Evolutionary conservation across 1,140 invertebrate species (phyloP), one percentile per base, ranked within the genome.

Genomic region (Chlorops oryzae): DNA sequence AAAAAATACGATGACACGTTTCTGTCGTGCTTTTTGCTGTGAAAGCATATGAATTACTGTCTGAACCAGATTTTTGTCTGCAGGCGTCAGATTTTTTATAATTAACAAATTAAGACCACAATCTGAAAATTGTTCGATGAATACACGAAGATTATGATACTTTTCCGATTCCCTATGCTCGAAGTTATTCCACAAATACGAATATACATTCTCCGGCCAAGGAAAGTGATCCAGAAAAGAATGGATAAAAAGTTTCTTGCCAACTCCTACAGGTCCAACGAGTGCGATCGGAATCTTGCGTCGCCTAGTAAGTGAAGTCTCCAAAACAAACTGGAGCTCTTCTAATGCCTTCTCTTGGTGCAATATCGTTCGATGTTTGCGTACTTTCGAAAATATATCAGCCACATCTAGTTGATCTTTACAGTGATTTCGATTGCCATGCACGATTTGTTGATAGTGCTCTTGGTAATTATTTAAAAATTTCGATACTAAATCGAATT

Each of bases 171-270:
- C 58, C 15, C 68, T 51, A 9, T 56, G 24, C 2, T 63, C 62
- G 28, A 49, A 49, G 0, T 64, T 65, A 49, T 50, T 61, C 65
- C 65, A 69, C 1, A 59, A 58, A 22, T 68, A 69, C 10, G 40
- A 44, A n/a, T 65, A 61, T 5, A 56, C 58, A 21, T 69, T 65
- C 46, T 59, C 55, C n/a, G 50, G 58, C 65, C 65, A 68, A 21
- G 65, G 65, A 42, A 62, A 69, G 17, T 54, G 23, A 5, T 57
- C 25, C 1, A 35, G n/a, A 1, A 69, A 23, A 0, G 37, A 41
- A n/a, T 48, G 45, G 0, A 47, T 45, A 6, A 59, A 51, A 5
- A 68, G 39, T 0, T 50, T 45, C 22, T 68, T 69, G 3, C 65
- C 65, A 23, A 65, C 65, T 9, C 65, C 65, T 0, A 54, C 43